Evolutionary conservation across 2,113 vertebrate species (phyloP), one percentile per base, ranked within the genome.

Genomic region (Tursiops truncatus): DNA sequence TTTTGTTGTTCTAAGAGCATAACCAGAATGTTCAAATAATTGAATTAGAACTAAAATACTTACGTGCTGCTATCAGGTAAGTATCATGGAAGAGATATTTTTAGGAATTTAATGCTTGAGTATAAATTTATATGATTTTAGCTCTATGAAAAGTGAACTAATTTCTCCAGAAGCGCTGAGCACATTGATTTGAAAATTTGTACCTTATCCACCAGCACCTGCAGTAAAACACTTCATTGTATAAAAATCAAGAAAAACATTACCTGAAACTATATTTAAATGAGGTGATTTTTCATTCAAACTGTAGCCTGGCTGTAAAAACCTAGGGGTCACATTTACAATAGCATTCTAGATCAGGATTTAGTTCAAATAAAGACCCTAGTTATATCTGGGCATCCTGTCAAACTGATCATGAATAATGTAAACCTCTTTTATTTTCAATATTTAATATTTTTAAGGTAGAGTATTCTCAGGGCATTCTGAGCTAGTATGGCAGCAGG

Each of bases 211-310:
- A 96, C 58, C 47, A 89, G 98, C 92, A 95, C 96, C 89, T 95
- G 62, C 97, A 96, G 97, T 98, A 98, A 98, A 98, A 95, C 95
- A 98, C 97, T 98, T 97, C 96, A 86, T 95, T 97, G 97, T 94
- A 97, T 98, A 98, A 98, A 98, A 98, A 92, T 98, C 98, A 97
- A 97, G 96, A 97, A 98, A 98, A 98, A 97, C 96, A 98, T 97
- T 98, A 97, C 96, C 97, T 97, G 98, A 97, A 98, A 98, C 94
- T 96, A 95, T 98, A 96, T 88, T 97, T 96, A 98, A 98, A 98
- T 98, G 85, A 97, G 80, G 97, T 89, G 91, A 97, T 98, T 98
- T 98, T 98, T 99, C 97, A 98, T 92, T 98, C 97, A 96, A 98
- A 97, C 70, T 88, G 50, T 92, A 76, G 74, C 7, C 0, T 95